Percentiles rank a stretch among this genome's conserved stretches.
phyloP scores from a whole-genome alignment of 2,113 vertebrate genomes.

The Euleptes europaea region DNA sequence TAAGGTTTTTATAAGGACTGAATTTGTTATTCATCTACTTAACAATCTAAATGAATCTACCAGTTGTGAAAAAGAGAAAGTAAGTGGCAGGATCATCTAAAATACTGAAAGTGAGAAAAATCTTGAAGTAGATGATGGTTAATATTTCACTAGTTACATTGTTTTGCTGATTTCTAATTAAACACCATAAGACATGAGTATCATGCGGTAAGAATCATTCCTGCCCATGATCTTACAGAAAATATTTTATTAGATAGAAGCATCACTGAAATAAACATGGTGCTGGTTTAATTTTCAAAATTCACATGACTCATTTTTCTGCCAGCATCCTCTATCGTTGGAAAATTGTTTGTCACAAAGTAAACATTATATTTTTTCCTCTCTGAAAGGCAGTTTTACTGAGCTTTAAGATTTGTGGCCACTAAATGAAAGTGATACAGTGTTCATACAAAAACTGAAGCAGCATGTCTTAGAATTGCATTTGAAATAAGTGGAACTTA shows the following conservation, averaged over 20 bases:
- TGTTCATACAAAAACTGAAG: constrained; percentile 54
- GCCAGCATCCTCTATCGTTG: constrained; percentile 29
- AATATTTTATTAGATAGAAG: constrained; percentile 15
- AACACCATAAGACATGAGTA: neutral
- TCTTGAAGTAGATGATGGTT: neutral
- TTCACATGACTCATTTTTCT: constrained; percentile 17
- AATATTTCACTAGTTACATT: neutral
- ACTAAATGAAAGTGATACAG: constrained; percentile 57
- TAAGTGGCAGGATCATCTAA: neutral
- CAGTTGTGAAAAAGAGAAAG: neutral
- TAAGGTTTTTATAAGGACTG: neutral
- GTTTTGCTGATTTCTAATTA: neutral
- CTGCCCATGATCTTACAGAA: neutral
- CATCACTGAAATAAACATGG: neutral
- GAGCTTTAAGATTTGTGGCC: constrained; percentile 55
- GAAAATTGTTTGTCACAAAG: constrained; percentile 53
- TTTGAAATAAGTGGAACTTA: constrained; percentile 62
- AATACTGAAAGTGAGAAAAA: neutral
- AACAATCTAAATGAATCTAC: neutral
- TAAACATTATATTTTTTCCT: constrained; percentile 49
- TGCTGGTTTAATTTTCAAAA: constrained; percentile 36
- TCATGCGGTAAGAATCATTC: rapidly evolving
- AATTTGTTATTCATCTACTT: neutral
- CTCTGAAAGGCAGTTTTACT: constrained; percentile 60
- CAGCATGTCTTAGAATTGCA: constrained; percentile 33